Evolutionary conservation across 2,113 vertebrate species (phyloP).

Genomic region (Gymnorhina tibicen): DNA sequence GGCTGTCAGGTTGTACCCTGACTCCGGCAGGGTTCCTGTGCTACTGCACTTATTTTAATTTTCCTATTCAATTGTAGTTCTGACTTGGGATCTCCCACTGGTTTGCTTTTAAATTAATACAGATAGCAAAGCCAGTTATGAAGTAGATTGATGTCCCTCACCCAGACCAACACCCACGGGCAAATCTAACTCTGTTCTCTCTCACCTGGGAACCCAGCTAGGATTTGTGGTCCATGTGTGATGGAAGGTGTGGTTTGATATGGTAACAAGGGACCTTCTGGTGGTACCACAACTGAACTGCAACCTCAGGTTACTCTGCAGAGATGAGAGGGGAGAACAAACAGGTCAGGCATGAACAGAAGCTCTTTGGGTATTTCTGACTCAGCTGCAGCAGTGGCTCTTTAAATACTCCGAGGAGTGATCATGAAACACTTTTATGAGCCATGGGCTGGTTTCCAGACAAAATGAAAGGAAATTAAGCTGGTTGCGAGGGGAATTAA

Average conservation of each 20-base stretch:
- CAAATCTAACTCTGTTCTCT: not conserved
- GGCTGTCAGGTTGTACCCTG: too few relatives aligned
- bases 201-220: not conserved
- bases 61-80: too few relatives aligned
- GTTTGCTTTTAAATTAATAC: too few relatives aligned
- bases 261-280: not conserved
- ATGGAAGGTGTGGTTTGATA: not conserved
- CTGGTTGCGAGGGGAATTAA: not conserved
- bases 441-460: not conserved
- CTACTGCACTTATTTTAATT: too few relatives aligned
- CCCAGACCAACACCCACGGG: not conserved
- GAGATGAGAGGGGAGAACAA: not conserved
- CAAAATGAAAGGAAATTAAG: not conserved
- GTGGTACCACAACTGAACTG: not conserved
- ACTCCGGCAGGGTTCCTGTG: too few relatives aligned
- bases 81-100: too few relatives aligned
- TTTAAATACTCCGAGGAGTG: not conserved
- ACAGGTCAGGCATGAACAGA: not conserved
- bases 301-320: not conserved
- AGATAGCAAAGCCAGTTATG: not conserved
- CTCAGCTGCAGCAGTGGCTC: not conserved
- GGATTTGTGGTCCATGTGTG: not conserved
- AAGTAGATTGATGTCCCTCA: not conserved
- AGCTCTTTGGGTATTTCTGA: not conserved
- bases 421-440: not conserved